Base-by-base conservation (phyloP, 2,888 invertebrate genomes). In the Crocallis elinguaria region DNA sequence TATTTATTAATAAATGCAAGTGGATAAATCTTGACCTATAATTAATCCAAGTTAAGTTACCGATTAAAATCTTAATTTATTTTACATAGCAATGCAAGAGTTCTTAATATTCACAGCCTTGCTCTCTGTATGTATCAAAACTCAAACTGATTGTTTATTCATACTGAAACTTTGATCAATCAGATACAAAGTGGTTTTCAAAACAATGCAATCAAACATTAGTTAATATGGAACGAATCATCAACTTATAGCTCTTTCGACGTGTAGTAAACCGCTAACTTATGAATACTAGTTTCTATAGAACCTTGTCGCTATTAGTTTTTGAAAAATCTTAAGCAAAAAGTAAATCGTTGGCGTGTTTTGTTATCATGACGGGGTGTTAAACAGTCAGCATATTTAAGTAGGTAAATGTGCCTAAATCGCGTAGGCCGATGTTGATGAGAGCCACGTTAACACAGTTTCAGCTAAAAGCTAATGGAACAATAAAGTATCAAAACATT, bases 391-490 rank as follows among this genome's bases (percentile, higher is more conserved):
- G 21, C 14, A 4, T 42, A 52, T 39, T 52, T 41, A 60, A 7
- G 62, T 45, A 41, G 41, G 44, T 60, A 54, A 56, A 71, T 67
- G 57, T 39, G 45, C 43, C 46, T 48, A 54, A 43, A 53, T 49
- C 19, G 72, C 72, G 73, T 73, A 70, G 75, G 71, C 19, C 35
- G 53, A 46, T 32, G 71, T 45, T 69, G 71, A 73, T 66, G 66
- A 69, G 65, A 57, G 43, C 66, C 66, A 70, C 60, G 68, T 63
- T 66, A 62, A 54, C 63, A 66, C 60, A 64, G 55, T 59, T 57
- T 60, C 56, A 55, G 58, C 69, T 71, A 73, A 73, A 72, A 75
- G 72, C 73, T 70, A 71, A 73, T 75, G 73, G 70, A 70, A 69
- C 59, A 62, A 71, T 73, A 68, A 73, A 68, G 73, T 71, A 71